phyloP scores from a whole-genome alignment of 2,888 invertebrate genomes.

The Punctoribates punctum region DNA sequence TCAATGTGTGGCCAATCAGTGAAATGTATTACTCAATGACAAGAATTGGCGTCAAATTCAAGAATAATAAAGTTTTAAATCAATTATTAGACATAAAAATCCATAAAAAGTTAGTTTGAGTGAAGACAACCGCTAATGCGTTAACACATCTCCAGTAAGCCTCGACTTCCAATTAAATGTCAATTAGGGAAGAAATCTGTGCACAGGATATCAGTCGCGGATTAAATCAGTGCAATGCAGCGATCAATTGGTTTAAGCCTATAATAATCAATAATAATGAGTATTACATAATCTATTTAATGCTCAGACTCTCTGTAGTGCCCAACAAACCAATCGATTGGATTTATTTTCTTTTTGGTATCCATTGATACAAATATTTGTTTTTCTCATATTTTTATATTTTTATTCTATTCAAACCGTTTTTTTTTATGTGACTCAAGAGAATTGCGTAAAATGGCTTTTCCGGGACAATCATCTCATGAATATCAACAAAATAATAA shows the following conservation, averaged over 20 bases:
- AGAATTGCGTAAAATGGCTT: too few species aligned
- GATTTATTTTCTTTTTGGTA: background rate
- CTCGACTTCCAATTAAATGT: too few species aligned
- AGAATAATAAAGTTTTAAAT: background rate
- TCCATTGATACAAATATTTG: constrained; percentile 2
- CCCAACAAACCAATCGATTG: background rate
- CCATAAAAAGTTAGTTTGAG: too few species aligned
- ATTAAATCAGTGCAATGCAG: background rate
- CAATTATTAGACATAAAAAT: background rate
- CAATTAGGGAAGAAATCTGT: too few species aligned
- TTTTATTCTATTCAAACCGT: background rate
- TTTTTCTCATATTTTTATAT: background rate
- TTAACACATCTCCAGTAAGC: too few species aligned
- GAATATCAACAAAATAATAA: too few species aligned
- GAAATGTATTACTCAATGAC: background rate
- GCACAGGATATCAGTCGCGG: too few species aligned
- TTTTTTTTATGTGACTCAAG: too few species aligned
- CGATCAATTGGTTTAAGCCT: background rate
- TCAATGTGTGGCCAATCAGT: background rate
- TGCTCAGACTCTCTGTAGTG: background rate
- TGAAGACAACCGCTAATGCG: too few species aligned
- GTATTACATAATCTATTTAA: background rate
- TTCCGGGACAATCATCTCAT: too few species aligned
- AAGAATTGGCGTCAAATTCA: background rate
- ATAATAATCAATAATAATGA: constrained; percentile 1